These are phyloP conservation scores for Lottia gigantea DNA, from an alignment of 2,888 invertebrate genomes.

Conservation along the genomic window DNA sequence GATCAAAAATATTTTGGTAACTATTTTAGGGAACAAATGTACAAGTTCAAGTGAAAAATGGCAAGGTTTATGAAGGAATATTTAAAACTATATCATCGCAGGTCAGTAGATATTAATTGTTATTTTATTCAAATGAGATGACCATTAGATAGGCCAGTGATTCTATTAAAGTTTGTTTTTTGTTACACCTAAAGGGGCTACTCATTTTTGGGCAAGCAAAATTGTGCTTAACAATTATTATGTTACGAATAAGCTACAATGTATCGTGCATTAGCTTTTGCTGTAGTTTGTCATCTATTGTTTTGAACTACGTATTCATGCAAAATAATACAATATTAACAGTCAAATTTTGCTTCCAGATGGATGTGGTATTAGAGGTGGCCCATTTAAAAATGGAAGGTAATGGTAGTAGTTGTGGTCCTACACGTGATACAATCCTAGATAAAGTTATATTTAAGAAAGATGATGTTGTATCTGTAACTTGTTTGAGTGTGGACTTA, in stretches of 20 bases:
- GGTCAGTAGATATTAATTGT: conserved; percentile 42
- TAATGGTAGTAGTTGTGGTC: conserved; percentile 36
- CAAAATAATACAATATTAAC: too few relatives aligned
- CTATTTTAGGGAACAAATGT: conserved; percentile 61
- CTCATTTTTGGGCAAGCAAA: too few relatives aligned
- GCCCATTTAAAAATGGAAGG: conserved; percentile 79
- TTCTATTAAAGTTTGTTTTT: too few relatives aligned
- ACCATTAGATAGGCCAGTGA: background rate
- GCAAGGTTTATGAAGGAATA: conserved; percentile 87
- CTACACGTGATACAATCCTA: conserved; percentile 76
- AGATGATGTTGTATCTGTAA: conserved; percentile 84
- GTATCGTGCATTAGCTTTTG: too few relatives aligned
- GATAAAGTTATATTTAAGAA: conserved; percentile 87
- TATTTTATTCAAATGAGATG: background rate
- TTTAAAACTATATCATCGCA: conserved; percentile 86
- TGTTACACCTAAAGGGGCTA: too few relatives aligned
- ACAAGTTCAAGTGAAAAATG: conserved; percentile 76
- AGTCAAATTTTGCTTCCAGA: conserved; percentile 70
- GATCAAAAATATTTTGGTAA: too few relatives aligned
- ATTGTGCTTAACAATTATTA: too few relatives aligned
- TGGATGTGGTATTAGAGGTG: conserved; percentile 88
- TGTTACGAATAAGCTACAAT: too few relatives aligned
- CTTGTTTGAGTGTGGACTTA: conserved; percentile 85
- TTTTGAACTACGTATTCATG: too few relatives aligned
- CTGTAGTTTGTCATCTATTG: too few relatives aligned